Evolutionary conservation across 2,113 vertebrate genomes (phyloP).

Genomic region (Ictalurus furcatus): DNA sequence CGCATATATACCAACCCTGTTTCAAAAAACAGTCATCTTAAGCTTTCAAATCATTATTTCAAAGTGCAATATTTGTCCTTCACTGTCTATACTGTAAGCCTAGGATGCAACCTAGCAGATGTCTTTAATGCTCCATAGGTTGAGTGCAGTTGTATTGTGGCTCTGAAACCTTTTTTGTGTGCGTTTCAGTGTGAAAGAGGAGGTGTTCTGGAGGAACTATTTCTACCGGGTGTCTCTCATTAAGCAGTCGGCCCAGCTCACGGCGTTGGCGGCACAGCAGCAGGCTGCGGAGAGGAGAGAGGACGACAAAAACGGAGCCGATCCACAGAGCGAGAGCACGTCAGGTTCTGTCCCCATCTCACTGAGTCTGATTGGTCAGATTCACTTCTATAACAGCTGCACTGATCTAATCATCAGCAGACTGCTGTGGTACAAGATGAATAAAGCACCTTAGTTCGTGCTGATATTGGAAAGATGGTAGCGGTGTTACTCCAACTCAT

Average conservation of each 20-base stretch:
- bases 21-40: neutral
- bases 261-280: slow-evolving; percentile 88
- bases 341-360: slow-evolving; percentile 72
- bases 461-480: neutral
- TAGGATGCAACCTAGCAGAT: neutral
- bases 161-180: neutral
- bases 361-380: neutral
- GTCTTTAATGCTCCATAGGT: neutral
- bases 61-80: neutral
- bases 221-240: slow-evolving; percentile 96
- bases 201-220: slow-evolving; percentile 98
- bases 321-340: slow-evolving; percentile 67
- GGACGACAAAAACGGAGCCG: slow-evolving; percentile 58
- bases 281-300: slow-evolving; percentile 79
- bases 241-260: slow-evolving; percentile 97
- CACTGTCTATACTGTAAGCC: neutral
- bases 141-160: neutral
- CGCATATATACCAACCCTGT: neutral
- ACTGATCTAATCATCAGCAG: neutral
- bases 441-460: neutral
- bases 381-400: neutral
- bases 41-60: neutral
- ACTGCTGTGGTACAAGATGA: neutral
- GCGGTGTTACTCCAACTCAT: neutral
- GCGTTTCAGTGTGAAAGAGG: slow-evolving; percentile 87